A percentile compares a stretch with the other conserved stretches of the same genome.
phyloP scores from a whole-genome alignment of 2,797 vertebrate genomes.

The Anableps anableps region DNA sequence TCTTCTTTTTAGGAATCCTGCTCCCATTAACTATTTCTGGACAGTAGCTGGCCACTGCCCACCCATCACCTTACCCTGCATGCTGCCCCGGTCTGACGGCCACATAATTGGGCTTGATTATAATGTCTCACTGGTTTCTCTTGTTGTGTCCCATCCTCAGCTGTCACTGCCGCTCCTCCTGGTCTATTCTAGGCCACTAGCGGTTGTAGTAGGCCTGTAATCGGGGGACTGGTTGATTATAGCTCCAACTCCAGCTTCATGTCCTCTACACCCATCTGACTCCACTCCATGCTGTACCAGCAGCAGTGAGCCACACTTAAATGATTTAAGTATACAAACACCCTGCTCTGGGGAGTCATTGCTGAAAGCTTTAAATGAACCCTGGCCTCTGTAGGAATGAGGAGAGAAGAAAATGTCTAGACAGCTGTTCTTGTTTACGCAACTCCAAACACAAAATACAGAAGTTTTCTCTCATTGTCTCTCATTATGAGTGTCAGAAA shows the following conservation, averaged over 20 bases:
- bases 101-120: slow-evolving; percentile 76
- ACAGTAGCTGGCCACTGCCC: slow-evolving; percentile 34
- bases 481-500: neutral
- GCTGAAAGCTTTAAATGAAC: slow-evolving; percentile 27
- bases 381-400: slow-evolving; percentile 12
- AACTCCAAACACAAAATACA: slow-evolving; percentile 4
- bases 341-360: slow-evolving; percentile 29
- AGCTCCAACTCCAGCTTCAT: slow-evolving; percentile 64
- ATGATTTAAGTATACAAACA: slow-evolving; percentile 60
- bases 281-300: slow-evolving; percentile 38
- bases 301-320: slow-evolving; percentile 37
- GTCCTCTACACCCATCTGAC: slow-evolving; percentile 62
- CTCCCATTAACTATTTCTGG: slow-evolving; percentile 57
- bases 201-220: slow-evolving; percentile 74
- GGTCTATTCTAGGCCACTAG: slow-evolving; percentile 77
- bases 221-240: slow-evolving; percentile 75
- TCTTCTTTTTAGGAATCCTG: slow-evolving; percentile 29
- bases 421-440: neutral
- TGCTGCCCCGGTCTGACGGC: slow-evolving; percentile 46
- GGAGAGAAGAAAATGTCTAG: slow-evolving; percentile 33
- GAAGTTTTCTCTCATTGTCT: neutral
- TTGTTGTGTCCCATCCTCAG: slow-evolving; percentile 62
- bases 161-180: slow-evolving; percentile 59
- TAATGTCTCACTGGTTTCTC: slow-evolving; percentile 69
- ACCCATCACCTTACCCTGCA: slow-evolving; percentile 58